A percentile compares a stretch with the other conserved stretches of the same genome.
Conservation (phyloP, 2,888 invertebrate species). For the Hirudinaria manillensis region DNA sequence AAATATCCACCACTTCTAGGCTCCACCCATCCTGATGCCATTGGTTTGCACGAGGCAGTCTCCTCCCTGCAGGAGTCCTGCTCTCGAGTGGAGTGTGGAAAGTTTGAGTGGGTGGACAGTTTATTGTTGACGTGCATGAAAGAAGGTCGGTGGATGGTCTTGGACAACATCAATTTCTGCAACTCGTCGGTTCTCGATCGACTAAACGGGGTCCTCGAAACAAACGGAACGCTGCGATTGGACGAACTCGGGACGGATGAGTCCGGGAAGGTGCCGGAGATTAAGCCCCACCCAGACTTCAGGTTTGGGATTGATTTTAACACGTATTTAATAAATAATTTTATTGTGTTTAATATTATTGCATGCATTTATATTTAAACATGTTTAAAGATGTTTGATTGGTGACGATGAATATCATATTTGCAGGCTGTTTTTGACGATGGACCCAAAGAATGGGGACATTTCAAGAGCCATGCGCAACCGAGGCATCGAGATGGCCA, state of each 20-base stretch:
- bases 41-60: background rate
- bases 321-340: background rate
- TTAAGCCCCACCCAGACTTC: conserved; percentile 82
- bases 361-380: too few species aligned
- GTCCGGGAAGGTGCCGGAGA: conserved; percentile 65
- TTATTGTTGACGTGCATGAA: conserved; percentile 54
- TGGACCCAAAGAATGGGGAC: conserved; percentile 90
- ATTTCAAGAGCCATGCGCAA: conserved; percentile 97
- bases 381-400: background rate
- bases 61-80: background rate
- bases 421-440: conserved; percentile 76
- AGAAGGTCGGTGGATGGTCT: conserved; percentile 56
- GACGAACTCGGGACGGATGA: conserved; percentile 80
- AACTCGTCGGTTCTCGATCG: conserved; percentile 93
- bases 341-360: background rate
- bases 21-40: background rate
- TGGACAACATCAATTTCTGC: conserved; percentile 82
- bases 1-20: background rate
- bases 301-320: conserved; percentile 47
- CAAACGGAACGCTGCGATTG: conserved; percentile 77
- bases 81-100: conserved; percentile 47
- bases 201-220: conserved; percentile 88
- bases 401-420: background rate
- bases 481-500: conserved; percentile 83
- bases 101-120: conserved; percentile 58